These are phyloP conservation scores for Acrocephalus kingi DNA, from an alignment of 2,113 vertebrate species.

Conservation along the genomic window DNA sequence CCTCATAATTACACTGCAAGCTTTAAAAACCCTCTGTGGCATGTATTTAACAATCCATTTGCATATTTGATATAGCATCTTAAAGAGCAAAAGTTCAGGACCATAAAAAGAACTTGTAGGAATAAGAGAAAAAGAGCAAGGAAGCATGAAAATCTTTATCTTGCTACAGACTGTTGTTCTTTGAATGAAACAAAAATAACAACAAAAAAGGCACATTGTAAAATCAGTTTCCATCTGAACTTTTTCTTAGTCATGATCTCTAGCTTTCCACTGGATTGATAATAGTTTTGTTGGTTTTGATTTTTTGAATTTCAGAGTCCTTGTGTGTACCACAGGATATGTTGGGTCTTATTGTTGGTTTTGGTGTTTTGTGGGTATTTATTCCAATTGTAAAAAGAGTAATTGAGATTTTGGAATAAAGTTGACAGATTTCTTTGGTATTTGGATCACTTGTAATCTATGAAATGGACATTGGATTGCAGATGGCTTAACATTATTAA, in stretches of 20 bases:
- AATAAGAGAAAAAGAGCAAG: background rate
- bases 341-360: background rate
- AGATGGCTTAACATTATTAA: constrained; percentile 25
- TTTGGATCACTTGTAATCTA: constrained; percentile 12
- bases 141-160: background rate
- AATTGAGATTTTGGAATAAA: constrained; percentile 34
- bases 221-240: background rate
- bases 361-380: background rate
- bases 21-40: background rate
- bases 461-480: constrained; percentile 19
- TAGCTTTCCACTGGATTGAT: background rate
- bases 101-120: background rate
- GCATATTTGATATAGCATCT: background rate
- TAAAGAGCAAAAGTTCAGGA: background rate
- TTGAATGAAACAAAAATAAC: background rate
- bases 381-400: background rate
- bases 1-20: background rate
- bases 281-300: background rate
- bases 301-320: constrained; percentile 10
- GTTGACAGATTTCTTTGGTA: constrained; percentile 12
- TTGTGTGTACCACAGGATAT: background rate
- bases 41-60: background rate
- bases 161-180: background rate
- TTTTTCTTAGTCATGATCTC: background rate
- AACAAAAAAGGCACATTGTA: background rate